These are phyloP conservation scores for Charina bottae DNA, from an alignment of 2,113 vertebrate species.

Conservation along the genomic window DNA sequence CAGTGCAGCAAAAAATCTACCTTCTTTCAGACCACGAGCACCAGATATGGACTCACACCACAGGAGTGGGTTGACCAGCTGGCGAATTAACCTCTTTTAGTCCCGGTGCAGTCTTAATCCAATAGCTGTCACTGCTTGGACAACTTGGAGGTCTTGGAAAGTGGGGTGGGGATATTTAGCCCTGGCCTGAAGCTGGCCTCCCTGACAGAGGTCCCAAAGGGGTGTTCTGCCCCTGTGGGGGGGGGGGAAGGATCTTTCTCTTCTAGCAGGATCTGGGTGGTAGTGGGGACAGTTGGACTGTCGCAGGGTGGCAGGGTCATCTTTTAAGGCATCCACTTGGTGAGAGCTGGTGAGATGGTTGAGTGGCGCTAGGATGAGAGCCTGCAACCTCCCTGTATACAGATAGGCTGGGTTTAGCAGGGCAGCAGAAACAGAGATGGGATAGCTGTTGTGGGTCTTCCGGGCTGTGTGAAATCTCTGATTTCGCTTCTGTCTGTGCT, in stretches of 20 bases:
- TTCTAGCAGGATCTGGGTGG: not conserved
- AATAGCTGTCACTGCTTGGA: not conserved
- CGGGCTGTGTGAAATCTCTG: no score
- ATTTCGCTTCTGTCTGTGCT: no score
- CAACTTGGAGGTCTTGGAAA: not conserved
- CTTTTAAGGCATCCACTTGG: not conserved
- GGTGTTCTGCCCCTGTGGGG: no score
- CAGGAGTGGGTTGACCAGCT: not conserved
- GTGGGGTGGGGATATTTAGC: not conserved
- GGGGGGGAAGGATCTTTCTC: not conserved
- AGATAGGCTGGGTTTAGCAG: not conserved
- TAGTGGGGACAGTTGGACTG: not conserved
- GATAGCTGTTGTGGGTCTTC: no score
- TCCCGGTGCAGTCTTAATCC: not conserved
- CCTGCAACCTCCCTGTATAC: not conserved
- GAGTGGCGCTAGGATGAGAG: not conserved
- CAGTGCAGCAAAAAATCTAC: not conserved
- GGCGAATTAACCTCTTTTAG: not conserved
- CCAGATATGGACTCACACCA: not conserved
- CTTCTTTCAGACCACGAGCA: not conserved
- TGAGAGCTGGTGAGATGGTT: not conserved
- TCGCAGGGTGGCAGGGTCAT: not conserved
- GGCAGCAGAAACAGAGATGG: not conserved
- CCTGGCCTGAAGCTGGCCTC: no score
- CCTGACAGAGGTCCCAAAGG: no score